These are phyloP conservation scores for Xestia c-nigrum DNA, from an alignment of 2,888 invertebrate genomes.

Conservation along the genomic window DNA sequence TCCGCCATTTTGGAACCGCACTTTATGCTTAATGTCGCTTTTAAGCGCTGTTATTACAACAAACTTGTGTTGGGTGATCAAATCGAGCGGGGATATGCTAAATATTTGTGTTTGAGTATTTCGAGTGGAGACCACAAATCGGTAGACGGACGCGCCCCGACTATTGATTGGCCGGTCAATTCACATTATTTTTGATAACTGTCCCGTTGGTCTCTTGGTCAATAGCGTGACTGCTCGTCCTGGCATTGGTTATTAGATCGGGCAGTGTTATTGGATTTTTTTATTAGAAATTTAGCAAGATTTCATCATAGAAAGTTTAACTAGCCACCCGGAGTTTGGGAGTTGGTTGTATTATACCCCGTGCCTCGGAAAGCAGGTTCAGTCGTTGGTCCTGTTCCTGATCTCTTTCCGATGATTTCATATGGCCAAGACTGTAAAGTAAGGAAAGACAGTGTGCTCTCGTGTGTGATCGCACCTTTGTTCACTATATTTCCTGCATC, in stretches of 20 bases:
- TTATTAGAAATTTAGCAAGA: neutral
- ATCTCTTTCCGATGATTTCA: neutral
- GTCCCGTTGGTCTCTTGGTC: neutral
- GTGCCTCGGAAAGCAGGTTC: neutral
- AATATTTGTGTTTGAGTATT: neutral
- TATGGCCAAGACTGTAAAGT: neutral
- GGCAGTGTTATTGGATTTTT: neutral
- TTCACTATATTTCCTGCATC: neutral
- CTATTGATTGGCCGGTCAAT: neutral
- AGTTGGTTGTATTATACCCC: neutral
- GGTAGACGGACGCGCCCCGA: neutral
- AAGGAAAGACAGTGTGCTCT: neutral
- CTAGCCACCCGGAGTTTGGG: neutral
- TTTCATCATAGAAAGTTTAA: no score
- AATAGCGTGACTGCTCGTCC: neutral
- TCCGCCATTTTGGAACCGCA: slow-evolving; percentile 36
- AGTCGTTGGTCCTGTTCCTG: neutral
- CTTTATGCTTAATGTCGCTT: slow-evolving; percentile 21
- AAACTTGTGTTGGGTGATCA: neutral
- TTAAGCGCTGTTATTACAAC: slow-evolving; percentile 22
- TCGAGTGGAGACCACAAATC: neutral
- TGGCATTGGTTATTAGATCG: neutral
- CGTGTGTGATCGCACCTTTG: neutral
- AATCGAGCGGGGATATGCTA: neutral
- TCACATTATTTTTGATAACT: neutral